Base-by-base conservation (phyloP, 37 sponge, comb jelly and placozoan genomes). In the Bolinopsis microptera region DNA sequence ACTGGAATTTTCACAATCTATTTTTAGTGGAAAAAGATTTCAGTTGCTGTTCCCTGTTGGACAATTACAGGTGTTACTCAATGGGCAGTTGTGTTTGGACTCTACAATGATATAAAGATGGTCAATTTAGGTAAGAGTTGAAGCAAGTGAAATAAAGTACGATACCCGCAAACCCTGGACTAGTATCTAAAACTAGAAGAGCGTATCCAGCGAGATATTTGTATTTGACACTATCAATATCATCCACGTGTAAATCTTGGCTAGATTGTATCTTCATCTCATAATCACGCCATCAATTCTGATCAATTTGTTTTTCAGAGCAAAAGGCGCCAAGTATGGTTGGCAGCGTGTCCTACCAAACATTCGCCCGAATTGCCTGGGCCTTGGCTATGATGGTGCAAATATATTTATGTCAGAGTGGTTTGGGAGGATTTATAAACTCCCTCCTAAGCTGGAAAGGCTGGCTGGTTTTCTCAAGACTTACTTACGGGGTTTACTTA, bases 371-470 rank as follows among this genome's bases (percentile, higher is more conserved):
- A 9, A 34, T 80, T 1, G 82, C 36, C 21, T 80, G 82, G 82
- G 35, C 82, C 0, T 24, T 28, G 37, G 35, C 37, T 13, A 34
- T 80, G 36, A 32, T 22, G 0, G 36, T 80, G 16, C 82, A 80
- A 34, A 80, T 80, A 31, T 30, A 33, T 9, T 9, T 35, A 9
- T 80, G 82, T 34, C 38, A 80, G 37, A 34, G 38, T 22, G 82
- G 82, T 34, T 22, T 80, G 82, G 82, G 82, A 8, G 82, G 82
- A 1, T 32, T 80, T 34, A 1, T 80, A 0, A 80, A 80, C 82
- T 30, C 82, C 36, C 82, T 80, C 36, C 82, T 80, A 1, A 34
- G 82, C 23, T 80, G 82, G 82, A 80, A 37, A 13, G 82, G 82
- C 21, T 80, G 82, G 82, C 35, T 80, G 5, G 37, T 34, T 30